Evolutionary conservation across 2,888 invertebrate genomes (phyloP), one percentile per base, ranked within the genome.

Genomic region (Lottia gigantea): DNA sequence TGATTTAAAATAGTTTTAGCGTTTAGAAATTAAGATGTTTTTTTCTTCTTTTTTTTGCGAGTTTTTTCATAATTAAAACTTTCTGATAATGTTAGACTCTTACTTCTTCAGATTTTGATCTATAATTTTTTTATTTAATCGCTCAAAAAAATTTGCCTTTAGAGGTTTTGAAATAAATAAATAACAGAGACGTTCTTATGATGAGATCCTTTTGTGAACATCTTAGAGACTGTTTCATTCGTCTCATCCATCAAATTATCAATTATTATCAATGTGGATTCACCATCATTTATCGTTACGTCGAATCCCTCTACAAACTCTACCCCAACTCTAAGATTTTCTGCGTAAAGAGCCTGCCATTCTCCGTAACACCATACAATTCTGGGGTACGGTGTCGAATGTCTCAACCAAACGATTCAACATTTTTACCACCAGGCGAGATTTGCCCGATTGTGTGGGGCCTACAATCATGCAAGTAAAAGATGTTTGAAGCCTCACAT

Each of bases 241-340:
- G n/a, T n/a, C n/a, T n/a, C n/a, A n/a, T 16, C 45, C 69, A 69
- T 65, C 15, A 69, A 16, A 45, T 69, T 55, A 65, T 64, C 69
- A 1, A 69, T 6, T 12, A 69, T 49, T 0, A 69, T 16, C 47
- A 69, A 23, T n/a, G 26, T 47, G 3, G 40, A 40, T 55, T 40
- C 55, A 0, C 6, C n/a, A 0, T 7, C 12, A 14, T 49, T 45
- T 7, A 26, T 31, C 2, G 16, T 23, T 23, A 49, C 55, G 15
- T 31, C 19, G 6, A 69, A 16, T 0, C 64, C 69, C 26, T 69
- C 64, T 14, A 55, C 19, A 65, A 65, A 69, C 8, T 49, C 19
- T n/a, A 1, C 31, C 31, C 31, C 31, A 6, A 65, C 65, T 1
- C 1, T 26, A 15, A 19, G 12, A 7, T 63, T 8, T 3, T 49